Evolutionary conservation across 2,113 vertebrate species (phyloP), one percentile per base, ranked within the genome.

Genomic region (Macquaria ambigua): DNA sequence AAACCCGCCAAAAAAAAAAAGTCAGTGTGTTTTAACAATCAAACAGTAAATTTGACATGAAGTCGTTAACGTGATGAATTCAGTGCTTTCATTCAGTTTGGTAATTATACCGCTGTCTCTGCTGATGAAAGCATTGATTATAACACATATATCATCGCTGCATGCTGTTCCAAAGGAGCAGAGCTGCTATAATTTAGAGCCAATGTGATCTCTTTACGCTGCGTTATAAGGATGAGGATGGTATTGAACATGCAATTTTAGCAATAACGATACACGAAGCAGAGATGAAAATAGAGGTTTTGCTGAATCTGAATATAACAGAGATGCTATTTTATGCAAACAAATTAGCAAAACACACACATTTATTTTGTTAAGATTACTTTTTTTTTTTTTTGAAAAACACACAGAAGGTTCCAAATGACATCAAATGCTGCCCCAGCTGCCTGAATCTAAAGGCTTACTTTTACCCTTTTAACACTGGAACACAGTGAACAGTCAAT

Each of bases 41-140:
- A 31, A 43, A 84, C 28, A 34, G 50, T 71, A 37, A 63, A 69
- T 58, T 48, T 41, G 39, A 75, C 73, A 59, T 46, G 12, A 72
- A 82, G 43, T 8, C 0, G 18, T 66, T 23, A 39, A 53, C 23
- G 79, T 46, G 79, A 61, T 37, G 10, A 52, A 81, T 55, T 48
- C 61, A 84, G 64, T 46, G 43, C 43, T 70, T 70, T 25, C 39
- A 70, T 77, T 75, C 2, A 34, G 58, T 56, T 72, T 63, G 46
- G 20, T 61, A 73, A 84, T 80, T 83, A 37, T 61, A 34, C 74
- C 67, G 37, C 70, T n/a, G 71, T 74, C 77, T 53, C 43, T 56
- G n/a, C 2, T 68, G 39, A 76, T 87, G 16, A 67, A 73, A 75
- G 75, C 56, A 0, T 46, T 6, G 61, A 71, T 76, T 81, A 74